These are phyloP conservation scores for Polyommatus icarus DNA, from an alignment of 2,888 invertebrate species.

Conservation along the genomic window DNA sequence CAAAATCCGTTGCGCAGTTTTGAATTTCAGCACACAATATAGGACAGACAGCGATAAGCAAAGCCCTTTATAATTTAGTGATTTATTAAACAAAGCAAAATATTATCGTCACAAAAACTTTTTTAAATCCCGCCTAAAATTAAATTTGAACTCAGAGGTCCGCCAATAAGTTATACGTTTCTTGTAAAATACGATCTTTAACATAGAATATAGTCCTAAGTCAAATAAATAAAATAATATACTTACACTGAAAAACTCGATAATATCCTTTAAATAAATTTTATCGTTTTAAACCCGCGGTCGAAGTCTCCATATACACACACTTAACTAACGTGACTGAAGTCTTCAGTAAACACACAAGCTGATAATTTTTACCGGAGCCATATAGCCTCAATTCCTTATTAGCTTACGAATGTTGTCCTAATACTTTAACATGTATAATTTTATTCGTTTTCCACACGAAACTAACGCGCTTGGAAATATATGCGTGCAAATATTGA, in stretches of 20 bases:
- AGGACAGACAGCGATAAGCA: too few species aligned
- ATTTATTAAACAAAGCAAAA: too few species aligned
- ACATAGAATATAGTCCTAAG: not conserved
- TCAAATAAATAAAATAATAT: not conserved
- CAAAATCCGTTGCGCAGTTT: too few species aligned
- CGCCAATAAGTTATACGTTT: too few species aligned
- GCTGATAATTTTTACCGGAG: slow-evolving; percentile 40
- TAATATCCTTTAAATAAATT: not conserved
- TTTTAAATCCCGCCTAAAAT: too few species aligned
- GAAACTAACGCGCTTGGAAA: not conserved
- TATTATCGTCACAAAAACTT: too few species aligned
- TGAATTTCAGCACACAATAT: too few species aligned
- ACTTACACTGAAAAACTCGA: not conserved
- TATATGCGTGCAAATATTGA: not conserved
- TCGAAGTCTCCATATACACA: not conserved
- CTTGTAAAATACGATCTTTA: not conserved
- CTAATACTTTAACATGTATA: not conserved
- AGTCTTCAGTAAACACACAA: slow-evolving; percentile 52
- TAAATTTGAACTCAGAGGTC: too few species aligned
- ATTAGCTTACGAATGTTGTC: slow-evolving; percentile 14
- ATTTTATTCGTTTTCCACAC: slow-evolving; percentile 1
- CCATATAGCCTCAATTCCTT: slow-evolving; percentile 23
- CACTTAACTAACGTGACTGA: slow-evolving; percentile 20
- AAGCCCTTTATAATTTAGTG: too few species aligned
- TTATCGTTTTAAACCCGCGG: not conserved